Base-by-base conservation (phyloP, 1,140 invertebrate species). In the Telenomus remus region DNA sequence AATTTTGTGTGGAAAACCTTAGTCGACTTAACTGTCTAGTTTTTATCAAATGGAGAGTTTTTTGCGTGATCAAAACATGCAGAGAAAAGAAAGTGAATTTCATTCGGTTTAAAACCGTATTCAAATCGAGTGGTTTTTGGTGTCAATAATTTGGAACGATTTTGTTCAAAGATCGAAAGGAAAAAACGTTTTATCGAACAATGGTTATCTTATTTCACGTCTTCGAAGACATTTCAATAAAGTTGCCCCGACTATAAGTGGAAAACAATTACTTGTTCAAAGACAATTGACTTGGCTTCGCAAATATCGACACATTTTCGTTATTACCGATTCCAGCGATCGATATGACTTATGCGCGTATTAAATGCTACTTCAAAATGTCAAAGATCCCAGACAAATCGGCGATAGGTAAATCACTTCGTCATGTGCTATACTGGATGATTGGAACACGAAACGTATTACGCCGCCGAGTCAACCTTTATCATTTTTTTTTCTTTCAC, bases 291-390 rank as follows among this genome's bases (percentile, higher is more conserved):
- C 9, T n/a, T 39, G 43, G 4, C 13, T 53, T 47, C 47, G n/a
- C n/a, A 49, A 63, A 53, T 33, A 27, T 16, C 60, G 47, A 46
- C 49, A 66, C 55, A n/a, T 71, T 76, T 76, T 71, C 66, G 63
- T 76, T 43, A 68, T 71, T 56, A 33, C 33, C 47, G 73, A 71
- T 77, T n/a, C 61, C 68, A 72, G 34, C 61, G 27, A 71, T 77
- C 57, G 68, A 77, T 77, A 71, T 76, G 74, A 68, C 74, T 70
- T 71, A 71, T 57, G 55, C 51, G 43, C 74, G 74, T 66, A 76
- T 63, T 71, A 71, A 71, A 76, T 76, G 74, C 71, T 76, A 76
- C 43, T 71, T 71, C 33, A 66, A 76, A 76, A 76, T 76, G 74
- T 76, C 74, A 71, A 76, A 76, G 61, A 71, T 71, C 71, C 63